Conservation (phyloP, 2,888 invertebrate genomes). For the Thymelicus lineola region DNA sequence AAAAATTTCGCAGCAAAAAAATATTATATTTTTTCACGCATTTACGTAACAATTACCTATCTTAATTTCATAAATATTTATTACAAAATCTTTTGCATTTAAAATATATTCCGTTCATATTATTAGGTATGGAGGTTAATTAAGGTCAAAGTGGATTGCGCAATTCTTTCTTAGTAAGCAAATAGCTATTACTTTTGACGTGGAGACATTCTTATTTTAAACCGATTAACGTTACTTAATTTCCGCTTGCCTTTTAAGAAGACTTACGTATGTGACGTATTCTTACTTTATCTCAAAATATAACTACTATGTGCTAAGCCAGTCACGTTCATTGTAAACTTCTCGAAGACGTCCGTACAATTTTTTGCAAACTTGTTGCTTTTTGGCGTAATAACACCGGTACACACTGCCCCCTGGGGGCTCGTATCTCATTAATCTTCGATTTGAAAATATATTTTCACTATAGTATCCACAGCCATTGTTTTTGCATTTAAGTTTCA, state of each 20-base stretch:
- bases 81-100: not conserved
- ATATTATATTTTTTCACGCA: not conserved
- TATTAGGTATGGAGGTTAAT: not conserved
- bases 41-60: not conserved
- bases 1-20: too few species aligned
- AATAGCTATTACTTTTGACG: conserved; percentile 13
- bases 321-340: conserved; percentile 54
- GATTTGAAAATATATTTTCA: conserved; percentile 51
- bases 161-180: not conserved
- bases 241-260: conserved; percentile 13
- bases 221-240: conserved; percentile 15
- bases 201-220: conserved; percentile 12
- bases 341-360: conserved; percentile 45
- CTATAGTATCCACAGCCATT: conserved; percentile 67
- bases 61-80: too few species aligned
- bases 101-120: conserved; percentile 3
- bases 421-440: conserved; percentile 52
- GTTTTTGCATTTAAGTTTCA: conserved; percentile 59
- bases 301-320: conserved; percentile 43
- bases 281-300: not conserved
- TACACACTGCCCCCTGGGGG: conserved; percentile 70
- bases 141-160: not conserved
- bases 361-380: conserved; percentile 71
- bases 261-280: conserved; percentile 2
- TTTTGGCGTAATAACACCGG: conserved; percentile 68